Evolutionary conservation across 2,113 vertebrate species (phyloP), one percentile per base, ranked within the genome.

Genomic region (Trogon surrucura): DNA sequence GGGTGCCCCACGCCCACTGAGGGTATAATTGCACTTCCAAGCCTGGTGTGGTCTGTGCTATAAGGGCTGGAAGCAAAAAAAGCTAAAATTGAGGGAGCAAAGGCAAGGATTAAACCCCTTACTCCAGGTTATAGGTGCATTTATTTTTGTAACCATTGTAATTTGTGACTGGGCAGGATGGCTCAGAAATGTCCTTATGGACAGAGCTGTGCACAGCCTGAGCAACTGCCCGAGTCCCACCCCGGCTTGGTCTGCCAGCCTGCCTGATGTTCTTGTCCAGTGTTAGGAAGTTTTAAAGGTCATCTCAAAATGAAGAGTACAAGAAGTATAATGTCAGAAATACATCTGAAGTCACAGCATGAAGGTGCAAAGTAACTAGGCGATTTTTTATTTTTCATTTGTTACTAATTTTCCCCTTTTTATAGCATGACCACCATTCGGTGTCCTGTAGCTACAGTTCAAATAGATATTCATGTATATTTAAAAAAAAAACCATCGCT

Each of bases 181-280:
- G 36, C 26, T 44, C 60, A 53, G 82, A 45, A 83, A 25, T 2
- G 4, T 11, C 21, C 11, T 81, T 53, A 50, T 58, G 23, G 11
- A 30, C 14, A 4, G 61, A 66, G 41, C 41, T 1, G 3, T 1
- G 8, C 29, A 4, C 0, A 3, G 34, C 57, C 14, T 2, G 25
- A 41, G 26, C 1, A 20, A 22, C 53, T 53, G 18, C 41, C 10
- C 0, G 2, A 25, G 25, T 32, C 29, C 34, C 23, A 4, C 3
- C 12, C 25, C 0, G 2, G 7, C 13, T 17, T 51, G 17, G 11
- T 36, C 47, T 53, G 38, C 53, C 41, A 62, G 29, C 25, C 65
- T 58, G 22, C 15, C 21, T 41, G 10, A 29, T 53, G 23, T 9
- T 53, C 44, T 80, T 62, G n/a, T 79, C 36, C 26, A 32, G 27